Conservation (phyloP, 2,113 vertebrate species). For the Lampris incognitus region DNA sequence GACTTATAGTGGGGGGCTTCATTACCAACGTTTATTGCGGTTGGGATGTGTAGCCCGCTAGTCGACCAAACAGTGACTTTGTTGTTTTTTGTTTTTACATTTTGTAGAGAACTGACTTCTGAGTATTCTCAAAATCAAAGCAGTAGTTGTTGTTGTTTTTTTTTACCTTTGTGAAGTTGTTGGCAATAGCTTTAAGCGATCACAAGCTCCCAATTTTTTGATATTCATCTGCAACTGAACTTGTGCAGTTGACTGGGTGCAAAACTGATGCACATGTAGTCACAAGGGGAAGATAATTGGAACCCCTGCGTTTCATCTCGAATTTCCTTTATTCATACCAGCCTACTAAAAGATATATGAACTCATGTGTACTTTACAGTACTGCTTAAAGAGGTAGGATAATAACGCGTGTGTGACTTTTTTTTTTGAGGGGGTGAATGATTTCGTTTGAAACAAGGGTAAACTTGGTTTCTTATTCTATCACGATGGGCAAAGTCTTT, state of each 20-base stretch:
- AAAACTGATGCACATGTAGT: constrained; percentile 48
- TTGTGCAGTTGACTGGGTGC: constrained; percentile 46
- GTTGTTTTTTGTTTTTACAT: too few relatives aligned
- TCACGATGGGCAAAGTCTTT: constrained; percentile 72
- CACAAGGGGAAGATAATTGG: constrained; percentile 58
- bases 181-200: constrained; percentile 60
- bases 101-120: too few relatives aligned
- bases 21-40: too few relatives aligned
- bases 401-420: constrained; percentile 49
- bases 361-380: constrained; percentile 58
- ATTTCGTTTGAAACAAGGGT: constrained; percentile 71
- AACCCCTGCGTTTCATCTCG: constrained; percentile 70
- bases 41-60: too few relatives aligned
- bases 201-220: constrained; percentile 46
- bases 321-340: constrained; percentile 72
- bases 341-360: constrained; percentile 73
- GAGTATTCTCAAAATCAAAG: too few relatives aligned
- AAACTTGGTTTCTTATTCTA: constrained; percentile 77
- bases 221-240: constrained; percentile 66
- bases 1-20: too few relatives aligned
- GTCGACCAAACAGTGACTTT: too few relatives aligned
- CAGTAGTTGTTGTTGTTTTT: too few relatives aligned
- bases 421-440: constrained; percentile 57
- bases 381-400: constrained; percentile 32
- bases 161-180: constrained; percentile 49